Conservation (phyloP, 2,797 vertebrate species). For the Nannoperca obscura region DNA sequence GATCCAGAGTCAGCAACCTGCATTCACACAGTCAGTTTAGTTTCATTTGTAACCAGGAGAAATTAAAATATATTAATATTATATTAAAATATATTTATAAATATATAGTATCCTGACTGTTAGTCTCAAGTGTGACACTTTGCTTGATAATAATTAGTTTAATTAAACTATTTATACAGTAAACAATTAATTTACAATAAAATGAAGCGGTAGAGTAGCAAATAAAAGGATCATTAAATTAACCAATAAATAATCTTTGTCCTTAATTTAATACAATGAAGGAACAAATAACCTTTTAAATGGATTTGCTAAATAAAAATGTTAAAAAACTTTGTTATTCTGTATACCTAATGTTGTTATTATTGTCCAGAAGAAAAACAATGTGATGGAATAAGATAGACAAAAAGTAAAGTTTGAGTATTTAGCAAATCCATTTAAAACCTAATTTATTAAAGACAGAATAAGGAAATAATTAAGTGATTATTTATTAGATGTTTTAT, state of each 20-base stretch:
- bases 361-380: no score
- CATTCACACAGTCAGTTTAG: background rate
- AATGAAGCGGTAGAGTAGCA: background rate
- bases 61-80: background rate
- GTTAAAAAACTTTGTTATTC: no score
- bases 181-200: background rate
- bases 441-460: no score
- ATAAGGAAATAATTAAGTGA: no score
- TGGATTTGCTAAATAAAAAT: background rate
- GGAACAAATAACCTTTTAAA: background rate
- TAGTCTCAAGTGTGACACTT: background rate
- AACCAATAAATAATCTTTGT: background rate
- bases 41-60: background rate
- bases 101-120: background rate
- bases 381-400: no score
- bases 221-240: background rate
- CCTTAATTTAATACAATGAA: background rate
- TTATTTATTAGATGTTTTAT: background rate
- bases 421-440: no score
- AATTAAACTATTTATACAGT: background rate
- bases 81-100: no score
- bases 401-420: no score
- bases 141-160: no score
- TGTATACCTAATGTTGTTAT: no score
- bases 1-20: background rate